These are phyloP conservation scores for Drosophila sechellia DNA, from an alignment of 1,140 invertebrate genomes.

Conservation along the genomic window DNA sequence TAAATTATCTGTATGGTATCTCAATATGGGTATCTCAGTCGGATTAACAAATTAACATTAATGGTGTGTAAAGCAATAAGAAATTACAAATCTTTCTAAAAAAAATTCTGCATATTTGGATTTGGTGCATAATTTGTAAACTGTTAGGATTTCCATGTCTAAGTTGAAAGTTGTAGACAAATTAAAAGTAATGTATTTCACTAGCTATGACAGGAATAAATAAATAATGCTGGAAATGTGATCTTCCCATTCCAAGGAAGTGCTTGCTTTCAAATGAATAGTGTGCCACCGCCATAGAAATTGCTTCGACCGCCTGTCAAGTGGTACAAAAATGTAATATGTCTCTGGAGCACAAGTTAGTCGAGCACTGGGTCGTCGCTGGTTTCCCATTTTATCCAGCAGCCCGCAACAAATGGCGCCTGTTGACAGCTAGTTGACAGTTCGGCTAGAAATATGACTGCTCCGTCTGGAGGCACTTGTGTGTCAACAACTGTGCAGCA, in stretches of 20 bases:
- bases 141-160: no score
- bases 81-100: no score
- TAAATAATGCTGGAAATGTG: neutral
- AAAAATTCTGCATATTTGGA: no score
- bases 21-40: no score
- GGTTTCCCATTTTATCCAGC: conserved; percentile 11
- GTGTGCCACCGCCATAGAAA: neutral
- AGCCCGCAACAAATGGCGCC: conserved; percentile 26
- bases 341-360: conserved; percentile 26
- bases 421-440: conserved; percentile 68
- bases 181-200: neutral
- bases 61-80: no score
- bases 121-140: no score
- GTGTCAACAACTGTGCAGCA: conserved; percentile 39
- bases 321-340: conserved; percentile 43
- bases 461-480: conserved; percentile 33
- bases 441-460: conserved; percentile 64
- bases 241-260: neutral
- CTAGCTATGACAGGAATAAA: neutral
- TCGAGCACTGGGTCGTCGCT: conserved; percentile 40
- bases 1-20: no score
- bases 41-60: no score
- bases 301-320: conserved; percentile 17
- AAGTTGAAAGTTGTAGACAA: neutral
- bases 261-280: neutral